Percentiles rank a stretch among this genome's conserved stretches.
Evolutionary conservation across 2,797 vertebrate species (phyloP).

Genomic region (Myripristis murdjan): DNA sequence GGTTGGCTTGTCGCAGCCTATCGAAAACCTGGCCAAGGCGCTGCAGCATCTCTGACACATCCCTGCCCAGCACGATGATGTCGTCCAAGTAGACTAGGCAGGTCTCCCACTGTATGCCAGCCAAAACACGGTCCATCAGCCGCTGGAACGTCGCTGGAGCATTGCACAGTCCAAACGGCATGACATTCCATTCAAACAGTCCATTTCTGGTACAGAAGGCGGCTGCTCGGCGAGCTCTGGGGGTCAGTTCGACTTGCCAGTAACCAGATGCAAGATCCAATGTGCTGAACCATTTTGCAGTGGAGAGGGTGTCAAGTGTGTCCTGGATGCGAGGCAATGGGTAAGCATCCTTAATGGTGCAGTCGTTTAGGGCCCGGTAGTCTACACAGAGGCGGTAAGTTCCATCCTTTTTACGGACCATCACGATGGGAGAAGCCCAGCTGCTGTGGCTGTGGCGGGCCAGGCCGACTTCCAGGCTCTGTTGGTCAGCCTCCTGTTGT

Average conservation of each 20-base stretch:
- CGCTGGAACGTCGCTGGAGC: no score
- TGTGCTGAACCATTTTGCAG: constrained; percentile 1
- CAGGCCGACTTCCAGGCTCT: not conserved
- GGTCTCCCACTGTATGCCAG: constrained; percentile 18
- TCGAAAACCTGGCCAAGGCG: not conserved
- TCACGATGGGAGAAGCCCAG: constrained; percentile 21
- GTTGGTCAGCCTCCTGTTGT: constrained; percentile 22
- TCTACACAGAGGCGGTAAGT: constrained; percentile 25
- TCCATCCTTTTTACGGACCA: constrained; percentile 44
- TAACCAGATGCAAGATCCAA: constrained; percentile 1
- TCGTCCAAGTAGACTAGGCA: not conserved
- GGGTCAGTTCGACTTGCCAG: constrained; percentile 20
- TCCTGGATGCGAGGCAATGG: constrained; percentile 24
- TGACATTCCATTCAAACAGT: not conserved
- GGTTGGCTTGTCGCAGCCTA: not conserved
- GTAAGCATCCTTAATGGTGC: constrained; percentile 35
- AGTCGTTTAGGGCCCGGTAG: constrained; percentile 21
- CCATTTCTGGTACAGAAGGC: constrained; percentile 40
- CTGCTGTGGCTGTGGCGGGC: constrained; percentile 36
- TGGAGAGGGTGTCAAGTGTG: constrained; percentile 31
- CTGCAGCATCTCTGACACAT: not conserved
- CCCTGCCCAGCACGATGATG: no score
- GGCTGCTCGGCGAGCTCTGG: constrained; percentile 2
- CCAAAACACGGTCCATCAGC: not conserved
- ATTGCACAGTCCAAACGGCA: no score